A percentile compares a stretch with the other conserved stretches of the same genome.
phyloP scores from a whole-genome alignment of 2,797 vertebrate species.

The Peromyscus aztecus region DNA sequence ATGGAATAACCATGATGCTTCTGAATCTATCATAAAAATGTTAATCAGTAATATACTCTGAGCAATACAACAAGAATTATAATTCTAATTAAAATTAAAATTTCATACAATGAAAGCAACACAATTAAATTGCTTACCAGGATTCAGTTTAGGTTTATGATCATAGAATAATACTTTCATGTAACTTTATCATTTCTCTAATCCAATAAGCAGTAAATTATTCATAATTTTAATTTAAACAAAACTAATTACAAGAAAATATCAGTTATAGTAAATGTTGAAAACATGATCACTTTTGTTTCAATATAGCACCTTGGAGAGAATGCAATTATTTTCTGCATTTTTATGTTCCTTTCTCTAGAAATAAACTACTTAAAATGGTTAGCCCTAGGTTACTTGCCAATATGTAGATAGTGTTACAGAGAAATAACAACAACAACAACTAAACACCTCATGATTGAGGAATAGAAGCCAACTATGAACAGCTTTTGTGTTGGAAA shows the following conservation, averaged over 20 bases:
- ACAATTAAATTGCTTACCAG: conserved; percentile 75
- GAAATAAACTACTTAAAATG: conserved; percentile 57
- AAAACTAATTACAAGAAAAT: conserved; percentile 71
- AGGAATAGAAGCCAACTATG: background rate
- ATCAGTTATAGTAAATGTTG: conserved; percentile 56
- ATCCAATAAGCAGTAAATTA: conserved; percentile 23
- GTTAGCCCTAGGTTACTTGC: conserved; percentile 9
- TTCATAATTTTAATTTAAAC: conserved; percentile 74
- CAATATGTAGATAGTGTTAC: conserved; percentile 5
- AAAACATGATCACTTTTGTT: conserved; percentile 52
- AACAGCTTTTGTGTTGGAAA: background rate
- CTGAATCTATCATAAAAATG: conserved; percentile 54
- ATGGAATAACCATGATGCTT: conserved; percentile 50
- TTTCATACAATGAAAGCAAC: conserved; percentile 58
- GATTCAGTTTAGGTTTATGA: conserved; percentile 75
- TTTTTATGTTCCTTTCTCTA: conserved; percentile 20
- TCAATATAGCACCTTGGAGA: background rate
- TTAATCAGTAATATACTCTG: conserved; percentile 56
- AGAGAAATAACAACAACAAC: conserved; percentile 26
- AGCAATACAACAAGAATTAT: conserved; percentile 68
- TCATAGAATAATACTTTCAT: conserved; percentile 68
- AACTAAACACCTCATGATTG: background rate
- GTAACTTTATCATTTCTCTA: conserved; percentile 62
- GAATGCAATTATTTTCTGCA: conserved; percentile 53
- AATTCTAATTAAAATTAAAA: conserved; percentile 78